Percentiles rank a stretch among this genome's conserved stretches.
Evolutionary conservation across 1,140 invertebrate genomes (phyloP).

Genomic region (Penaeus indicus): DNA sequence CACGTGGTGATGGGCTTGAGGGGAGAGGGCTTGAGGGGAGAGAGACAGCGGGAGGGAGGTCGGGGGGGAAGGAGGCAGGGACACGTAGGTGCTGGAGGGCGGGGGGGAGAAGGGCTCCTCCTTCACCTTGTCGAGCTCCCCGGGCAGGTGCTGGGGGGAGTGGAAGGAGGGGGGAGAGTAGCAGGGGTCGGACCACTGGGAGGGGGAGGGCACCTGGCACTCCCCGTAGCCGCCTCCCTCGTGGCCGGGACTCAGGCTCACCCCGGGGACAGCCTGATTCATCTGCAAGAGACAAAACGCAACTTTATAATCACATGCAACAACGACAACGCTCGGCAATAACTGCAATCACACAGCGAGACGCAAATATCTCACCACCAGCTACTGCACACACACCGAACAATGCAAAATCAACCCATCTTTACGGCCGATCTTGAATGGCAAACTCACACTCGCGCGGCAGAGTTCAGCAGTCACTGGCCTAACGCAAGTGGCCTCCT

Average conservation of each 20-base stretch:
- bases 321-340: neutral
- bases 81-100: conserved; percentile 8
- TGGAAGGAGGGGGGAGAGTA: conserved; percentile 60
- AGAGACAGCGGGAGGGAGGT: neutral
- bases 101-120: conserved; percentile 63
- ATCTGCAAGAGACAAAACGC: conserved; percentile 45
- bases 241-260: conserved; percentile 45
- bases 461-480: too few species aligned
- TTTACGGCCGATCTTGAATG: too few species aligned
- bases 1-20: neutral
- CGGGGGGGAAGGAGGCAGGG: conserved; percentile 25
- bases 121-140: conserved; percentile 62
- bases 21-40: conserved; percentile 16
- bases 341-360: too few species aligned
- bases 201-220: conserved; percentile 59
- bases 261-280: conserved; percentile 56
- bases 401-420: too few species aligned
- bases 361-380: too few species aligned
- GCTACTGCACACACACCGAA: too few species aligned
- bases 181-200: conserved; percentile 61
- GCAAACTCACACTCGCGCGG: too few species aligned
- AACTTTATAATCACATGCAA: neutral
- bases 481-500: too few species aligned
- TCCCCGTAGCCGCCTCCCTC: conserved; percentile 56
- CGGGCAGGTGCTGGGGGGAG: conserved; percentile 52